Evolutionary conservation across 1,140 invertebrate species (phyloP), one percentile per base, ranked within the genome.

Genomic region (Atta cephalotes): DNA sequence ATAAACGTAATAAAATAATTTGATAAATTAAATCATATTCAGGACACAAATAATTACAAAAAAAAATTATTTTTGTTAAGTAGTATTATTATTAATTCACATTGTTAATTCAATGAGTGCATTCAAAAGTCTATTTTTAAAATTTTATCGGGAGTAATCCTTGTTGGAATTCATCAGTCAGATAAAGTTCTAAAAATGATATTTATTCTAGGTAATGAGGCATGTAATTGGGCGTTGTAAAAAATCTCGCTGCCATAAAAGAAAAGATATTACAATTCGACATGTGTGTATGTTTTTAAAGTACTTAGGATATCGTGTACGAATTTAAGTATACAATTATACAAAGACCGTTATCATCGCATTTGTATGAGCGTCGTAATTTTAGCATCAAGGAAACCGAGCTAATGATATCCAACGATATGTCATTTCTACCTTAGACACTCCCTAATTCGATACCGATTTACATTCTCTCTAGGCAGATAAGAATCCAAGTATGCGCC

Each of bases 311-410:
- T 63, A 45, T 28, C 28, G 16, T 51, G 5, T 9, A 79, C n/a
- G 18, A 21, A 16, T n/a, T 25, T 10, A 21, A 79, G 63, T 56
- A 68, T 25, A 28, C 21, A 10, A 58, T 80, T 14, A 49, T 21
- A 39, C 5, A 16, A 39, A n/a, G 14, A n/a, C 28, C 28, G 56
- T 84, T 63, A 70, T 60, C 68, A 39, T 5, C 18, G 18, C 31
- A 25, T 21, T 39, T 56, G 51, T 49, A 7, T 10, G 51, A 21
- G 39, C 31, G 35, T 60, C 53, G 51, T 76, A 87, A 86, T 85
- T 85, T 77, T 79, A 85, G 76, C 66, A 79, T 56, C 76, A 66
- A 77, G 84, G 76, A 79, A 85, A 77, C 62, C 31, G 21, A 53
- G 84, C 31, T 79, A 81, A 79, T 65, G 35, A 79, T 77, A 78